These are phyloP conservation scores for Theristicus caerulescens DNA, from an alignment of 2,113 vertebrate genomes.

Conservation along the genomic window DNA sequence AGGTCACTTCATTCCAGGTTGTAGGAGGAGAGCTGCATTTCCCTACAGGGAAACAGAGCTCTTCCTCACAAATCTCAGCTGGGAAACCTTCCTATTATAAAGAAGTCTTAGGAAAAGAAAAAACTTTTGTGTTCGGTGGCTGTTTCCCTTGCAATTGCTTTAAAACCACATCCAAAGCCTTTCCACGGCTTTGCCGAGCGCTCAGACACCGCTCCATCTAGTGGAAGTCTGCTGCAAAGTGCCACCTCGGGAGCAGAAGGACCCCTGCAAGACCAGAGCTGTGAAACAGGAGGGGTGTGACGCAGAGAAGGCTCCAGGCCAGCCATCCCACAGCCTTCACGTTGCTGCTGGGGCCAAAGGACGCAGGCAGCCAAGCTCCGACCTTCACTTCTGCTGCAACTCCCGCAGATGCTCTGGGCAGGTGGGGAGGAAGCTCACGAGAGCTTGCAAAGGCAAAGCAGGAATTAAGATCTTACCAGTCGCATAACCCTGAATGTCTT, in stretches of 20 bases:
- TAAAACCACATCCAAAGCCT: neutral
- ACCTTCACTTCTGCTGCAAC: fast-evolving
- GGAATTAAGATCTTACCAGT: fast-evolving
- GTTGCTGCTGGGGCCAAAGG: neutral
- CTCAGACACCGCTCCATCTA: slow-evolving; percentile 19
- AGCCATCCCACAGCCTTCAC: fast-evolving
- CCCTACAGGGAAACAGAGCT: neutral
- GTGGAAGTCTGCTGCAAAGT: neutral
- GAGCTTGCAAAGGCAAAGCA: neutral
- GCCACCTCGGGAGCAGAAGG: neutral
- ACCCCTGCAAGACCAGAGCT: neutral
- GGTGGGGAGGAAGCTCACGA: neutral
- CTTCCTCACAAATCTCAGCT: neutral
- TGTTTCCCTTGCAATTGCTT: neutral
- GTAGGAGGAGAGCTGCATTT: neutral
- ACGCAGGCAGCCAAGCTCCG: fast-evolving
- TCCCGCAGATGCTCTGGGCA: fast-evolving
- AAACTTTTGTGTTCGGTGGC: fast-evolving
- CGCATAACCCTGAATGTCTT: fast-evolving
- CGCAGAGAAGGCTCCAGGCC: neutral
- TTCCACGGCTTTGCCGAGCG: too few species aligned
- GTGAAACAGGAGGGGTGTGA: fast-evolving
- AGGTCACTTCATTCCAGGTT: neutral
- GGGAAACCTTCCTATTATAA: neutral
- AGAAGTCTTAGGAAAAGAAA: neutral